Conservation (phyloP, 2,797 vertebrate species). For the Brachyalestes nurse region DNA sequence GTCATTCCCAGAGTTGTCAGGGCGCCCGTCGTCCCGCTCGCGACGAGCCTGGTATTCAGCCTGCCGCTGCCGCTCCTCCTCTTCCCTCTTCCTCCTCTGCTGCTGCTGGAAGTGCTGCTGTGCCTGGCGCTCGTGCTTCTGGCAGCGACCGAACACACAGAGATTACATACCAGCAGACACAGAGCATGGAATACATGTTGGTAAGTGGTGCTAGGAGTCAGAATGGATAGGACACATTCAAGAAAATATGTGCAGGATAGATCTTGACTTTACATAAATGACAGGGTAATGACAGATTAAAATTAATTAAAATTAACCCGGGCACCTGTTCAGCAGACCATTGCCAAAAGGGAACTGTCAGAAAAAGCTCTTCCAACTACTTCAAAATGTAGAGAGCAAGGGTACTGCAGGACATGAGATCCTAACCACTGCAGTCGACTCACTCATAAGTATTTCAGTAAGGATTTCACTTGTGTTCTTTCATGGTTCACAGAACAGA, state of each 20-base stretch:
- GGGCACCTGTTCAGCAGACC: no score
- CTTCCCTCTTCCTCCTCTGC: conserved; percentile 93
- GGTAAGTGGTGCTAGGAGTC: no score
- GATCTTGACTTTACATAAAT: no score
- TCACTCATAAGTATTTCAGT: neutral
- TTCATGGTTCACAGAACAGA: neutral
- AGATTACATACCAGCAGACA: conserved; percentile 30
- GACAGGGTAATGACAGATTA: no score
- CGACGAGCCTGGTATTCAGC: conserved; percentile 89
- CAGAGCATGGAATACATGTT: neutral
- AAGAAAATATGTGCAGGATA: no score
- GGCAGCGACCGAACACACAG: conserved; percentile 46
- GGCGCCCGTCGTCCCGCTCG: conserved; percentile 87
- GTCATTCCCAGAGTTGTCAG: conserved; percentile 75
- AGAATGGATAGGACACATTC: no score
- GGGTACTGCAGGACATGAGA: no score
- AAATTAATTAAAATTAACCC: no score
- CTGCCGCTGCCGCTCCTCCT: conserved; percentile 93
- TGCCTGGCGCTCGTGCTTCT: conserved; percentile 96
- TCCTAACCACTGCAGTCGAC: neutral
- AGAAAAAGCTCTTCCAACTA: no score
- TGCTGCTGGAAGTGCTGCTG: conserved; percentile 97
- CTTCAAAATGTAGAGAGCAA: no score
- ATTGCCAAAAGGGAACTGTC: no score
- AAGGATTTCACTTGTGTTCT: neutral